A percentile compares a stretch with the other conserved stretches of the same genome.
Conservation (phyloP, 2,797 vertebrate genomes). For the Hylomyscus alleni region DNA sequence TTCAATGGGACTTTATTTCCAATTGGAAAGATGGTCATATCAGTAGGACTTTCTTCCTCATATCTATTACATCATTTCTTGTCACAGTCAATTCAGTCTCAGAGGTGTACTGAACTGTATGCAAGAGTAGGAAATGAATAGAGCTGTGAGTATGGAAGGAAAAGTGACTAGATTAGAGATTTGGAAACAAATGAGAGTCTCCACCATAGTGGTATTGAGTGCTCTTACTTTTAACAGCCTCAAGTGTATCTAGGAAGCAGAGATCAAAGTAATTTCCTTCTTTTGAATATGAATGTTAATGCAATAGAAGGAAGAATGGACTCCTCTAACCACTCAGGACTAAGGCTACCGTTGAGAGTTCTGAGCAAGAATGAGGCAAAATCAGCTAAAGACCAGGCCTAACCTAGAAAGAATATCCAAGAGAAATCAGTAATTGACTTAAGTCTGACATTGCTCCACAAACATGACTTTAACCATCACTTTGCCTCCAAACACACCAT, state of each 20-base stretch:
- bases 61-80: not conserved
- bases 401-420: not conserved
- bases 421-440: not conserved
- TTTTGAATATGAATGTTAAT: constrained; percentile 12
- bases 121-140: not conserved
- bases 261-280: not conserved
- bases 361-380: not conserved
- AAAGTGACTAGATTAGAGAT: not conserved
- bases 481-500: not conserved
- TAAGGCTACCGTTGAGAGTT: not conserved
- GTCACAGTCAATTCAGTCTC: not conserved
- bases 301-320: not conserved
- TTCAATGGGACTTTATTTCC: not conserved
- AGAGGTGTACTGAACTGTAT: not conserved
- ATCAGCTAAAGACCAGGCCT: not conserved
- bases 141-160: not conserved
- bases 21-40: not conserved
- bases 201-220: not conserved
- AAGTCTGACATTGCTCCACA: not conserved
- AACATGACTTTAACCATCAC: not conserved
- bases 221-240: not conserved
- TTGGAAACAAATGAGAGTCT: not conserved
- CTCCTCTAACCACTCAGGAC: not conserved
- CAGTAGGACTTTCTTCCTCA: not conserved
- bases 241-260: not conserved